These are phyloP conservation scores for Graphium colonna DNA, from an alignment of 2,888 invertebrate species.

Conservation along the genomic window DNA sequence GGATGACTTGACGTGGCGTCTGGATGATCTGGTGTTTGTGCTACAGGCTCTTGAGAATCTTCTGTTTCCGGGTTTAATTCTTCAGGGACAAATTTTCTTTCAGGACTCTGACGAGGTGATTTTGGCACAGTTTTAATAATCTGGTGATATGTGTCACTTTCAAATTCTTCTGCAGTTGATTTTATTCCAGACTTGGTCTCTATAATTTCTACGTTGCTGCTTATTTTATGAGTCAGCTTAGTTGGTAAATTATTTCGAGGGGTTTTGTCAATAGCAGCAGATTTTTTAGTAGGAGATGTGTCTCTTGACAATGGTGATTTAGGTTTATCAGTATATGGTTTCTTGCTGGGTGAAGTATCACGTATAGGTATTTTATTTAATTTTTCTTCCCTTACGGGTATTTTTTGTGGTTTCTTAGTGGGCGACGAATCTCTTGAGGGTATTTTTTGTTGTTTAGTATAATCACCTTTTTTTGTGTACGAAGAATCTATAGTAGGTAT, in stretches of 20 bases:
- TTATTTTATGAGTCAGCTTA: slow-evolving; percentile 46
- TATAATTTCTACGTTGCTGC: slow-evolving; percentile 27
- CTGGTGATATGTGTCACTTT: slow-evolving; percentile 16
- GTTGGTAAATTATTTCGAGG: slow-evolving; percentile 38
- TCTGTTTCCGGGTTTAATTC: background rate
- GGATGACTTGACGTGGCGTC: background rate
- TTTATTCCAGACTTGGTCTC: slow-evolving; percentile 6
- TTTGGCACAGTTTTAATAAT: slow-evolving; percentile 19
- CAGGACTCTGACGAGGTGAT: slow-evolving; percentile 32
- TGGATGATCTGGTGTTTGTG: slow-evolving; percentile 10
- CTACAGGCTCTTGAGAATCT: background rate
- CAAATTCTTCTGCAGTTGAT: slow-evolving; percentile 1
- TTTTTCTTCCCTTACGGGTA: background rate
- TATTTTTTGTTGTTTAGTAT: slow-evolving; percentile 1
- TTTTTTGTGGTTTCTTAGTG: slow-evolving; percentile 1
- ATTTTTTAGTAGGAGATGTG: slow-evolving; percentile 4
- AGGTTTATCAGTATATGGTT: background rate
- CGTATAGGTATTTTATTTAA: slow-evolving; percentile 16
- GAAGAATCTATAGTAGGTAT: slow-evolving; percentile 1
- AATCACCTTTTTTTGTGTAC: background rate
- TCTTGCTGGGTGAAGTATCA: slow-evolving; percentile 23
- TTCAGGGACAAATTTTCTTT: slow-evolving; percentile 30
- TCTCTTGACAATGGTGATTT: slow-evolving; percentile 1
- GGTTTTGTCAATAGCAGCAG: background rate
- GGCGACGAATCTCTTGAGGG: background rate